Evolutionary conservation across 2,113 vertebrate species (phyloP).

Genomic region (Lethenteron camtschaticum): DNA sequence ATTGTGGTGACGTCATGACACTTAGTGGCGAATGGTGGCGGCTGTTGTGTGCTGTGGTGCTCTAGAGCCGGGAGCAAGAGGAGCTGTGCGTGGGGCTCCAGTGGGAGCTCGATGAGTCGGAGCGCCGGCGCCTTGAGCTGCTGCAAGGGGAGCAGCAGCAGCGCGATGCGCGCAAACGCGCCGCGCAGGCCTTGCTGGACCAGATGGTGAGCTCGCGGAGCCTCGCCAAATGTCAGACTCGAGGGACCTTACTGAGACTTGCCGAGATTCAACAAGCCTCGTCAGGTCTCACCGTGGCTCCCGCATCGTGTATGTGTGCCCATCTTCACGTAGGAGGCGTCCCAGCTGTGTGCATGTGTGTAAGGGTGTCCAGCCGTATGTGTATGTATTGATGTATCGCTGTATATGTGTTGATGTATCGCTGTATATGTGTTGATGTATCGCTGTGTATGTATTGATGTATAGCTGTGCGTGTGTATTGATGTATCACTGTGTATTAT

Average conservation of each 20-base stretch:
- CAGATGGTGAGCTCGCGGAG: conserved; percentile 37
- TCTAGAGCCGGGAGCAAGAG: conserved; percentile 73
- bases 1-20: too few species aligned
- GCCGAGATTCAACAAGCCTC: too few species aligned
- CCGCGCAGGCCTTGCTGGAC: conserved; percentile 76
- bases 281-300: too few species aligned
- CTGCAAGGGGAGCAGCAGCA: conserved; percentile 76
- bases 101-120: conserved; percentile 48
- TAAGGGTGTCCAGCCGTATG: neutral
- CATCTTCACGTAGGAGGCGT: neutral
- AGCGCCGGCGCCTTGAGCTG: conserved; percentile 44
- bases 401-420: neutral
- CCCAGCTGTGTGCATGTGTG: neutral
- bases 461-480: neutral
- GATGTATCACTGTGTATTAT: neutral
- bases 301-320: too few species aligned
- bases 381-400: neutral
- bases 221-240: too few species aligned
- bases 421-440: neutral
- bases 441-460: neutral
- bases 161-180: conserved; percentile 66
- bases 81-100: conserved; percentile 77
- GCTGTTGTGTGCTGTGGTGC: neutral
- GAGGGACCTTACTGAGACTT: too few species aligned
- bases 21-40: too few species aligned